phyloP scores from a whole-genome alignment of 2,113 vertebrate genomes.

The Scalopus aquaticus region DNA sequence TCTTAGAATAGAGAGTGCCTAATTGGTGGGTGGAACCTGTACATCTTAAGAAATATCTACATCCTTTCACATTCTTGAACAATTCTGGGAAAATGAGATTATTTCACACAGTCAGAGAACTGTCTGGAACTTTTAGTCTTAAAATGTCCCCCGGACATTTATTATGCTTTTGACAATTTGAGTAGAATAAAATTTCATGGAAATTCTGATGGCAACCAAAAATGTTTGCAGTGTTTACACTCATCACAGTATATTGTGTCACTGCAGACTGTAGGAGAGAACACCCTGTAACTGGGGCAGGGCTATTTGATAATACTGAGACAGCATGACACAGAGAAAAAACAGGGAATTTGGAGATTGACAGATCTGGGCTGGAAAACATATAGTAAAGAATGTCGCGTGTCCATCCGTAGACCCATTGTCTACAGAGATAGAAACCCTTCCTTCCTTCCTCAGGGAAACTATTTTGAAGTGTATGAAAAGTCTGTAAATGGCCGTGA shows the following conservation, averaged over 20 bases:
- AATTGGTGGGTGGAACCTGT: not conserved
- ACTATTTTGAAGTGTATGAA: slow-evolving; percentile 33
- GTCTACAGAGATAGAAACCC: slow-evolving; percentile 14
- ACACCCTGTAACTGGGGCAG: not conserved
- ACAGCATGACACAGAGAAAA: not conserved
- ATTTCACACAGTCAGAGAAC: not conserved
- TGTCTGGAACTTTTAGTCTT: not conserved
- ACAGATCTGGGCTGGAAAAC: not conserved
- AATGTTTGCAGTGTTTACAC: not conserved
- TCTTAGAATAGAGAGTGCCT: not conserved
- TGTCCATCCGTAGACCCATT: not conserved
- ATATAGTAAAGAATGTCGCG: not conserved
- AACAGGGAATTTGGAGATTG: not conserved
- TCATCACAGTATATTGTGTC: too few relatives aligned
- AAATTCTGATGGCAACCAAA: not conserved
- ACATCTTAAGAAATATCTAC: not conserved
- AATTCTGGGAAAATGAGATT: not conserved
- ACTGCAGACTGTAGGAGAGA: not conserved
- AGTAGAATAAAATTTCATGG: not conserved
- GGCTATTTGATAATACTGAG: not conserved
- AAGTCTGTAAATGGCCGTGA: not conserved
- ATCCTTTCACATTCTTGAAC: not conserved
- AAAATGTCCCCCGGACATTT: not conserved
- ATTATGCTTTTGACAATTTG: not conserved
- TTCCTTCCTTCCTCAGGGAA: slow-evolving; percentile 23